A percentile compares a stretch with the other conserved stretches of the same genome.
These are phyloP conservation scores for Lepus timidus DNA, from an alignment of 2,113 vertebrate genomes.

Conservation along the genomic window DNA sequence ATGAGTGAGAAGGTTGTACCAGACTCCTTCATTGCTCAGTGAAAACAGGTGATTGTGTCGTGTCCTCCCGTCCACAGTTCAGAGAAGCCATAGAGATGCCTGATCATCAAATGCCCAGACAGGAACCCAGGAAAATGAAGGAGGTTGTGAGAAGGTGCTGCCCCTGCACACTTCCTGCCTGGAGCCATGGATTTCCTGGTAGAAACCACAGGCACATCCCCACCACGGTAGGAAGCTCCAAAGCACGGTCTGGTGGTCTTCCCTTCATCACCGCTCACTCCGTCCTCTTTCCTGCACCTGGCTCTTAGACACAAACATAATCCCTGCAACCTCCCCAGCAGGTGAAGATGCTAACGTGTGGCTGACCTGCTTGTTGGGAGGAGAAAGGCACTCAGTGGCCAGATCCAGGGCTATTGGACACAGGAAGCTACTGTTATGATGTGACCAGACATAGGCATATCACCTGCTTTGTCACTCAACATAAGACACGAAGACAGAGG, in stretches of 20 bases:
- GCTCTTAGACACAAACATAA: background rate
- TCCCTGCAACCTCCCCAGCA: background rate
- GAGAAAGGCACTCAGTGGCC: background rate
- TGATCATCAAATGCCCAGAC: too few species aligned
- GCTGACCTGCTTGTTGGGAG: background rate
- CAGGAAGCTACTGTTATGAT: background rate
- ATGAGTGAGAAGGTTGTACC: background rate
- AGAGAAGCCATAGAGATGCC: too few species aligned
- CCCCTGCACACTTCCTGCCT: background rate
- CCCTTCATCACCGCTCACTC: background rate
- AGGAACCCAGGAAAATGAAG: too few species aligned
- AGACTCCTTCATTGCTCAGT: background rate
- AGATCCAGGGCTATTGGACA: background rate
- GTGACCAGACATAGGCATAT: background rate
- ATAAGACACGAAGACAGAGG: background rate
- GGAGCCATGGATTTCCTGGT: too few species aligned
- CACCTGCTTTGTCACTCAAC: background rate
- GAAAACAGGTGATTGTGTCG: background rate
- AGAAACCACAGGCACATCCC: too few species aligned
- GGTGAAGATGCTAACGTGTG: background rate
- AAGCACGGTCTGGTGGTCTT: too few species aligned
- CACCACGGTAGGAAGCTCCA: fast-evolving
- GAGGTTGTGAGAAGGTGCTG: too few species aligned
- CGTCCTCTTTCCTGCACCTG: background rate
- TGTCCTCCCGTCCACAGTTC: too few species aligned